Evolutionary conservation across 2,113 vertebrate genomes (phyloP), one percentile per base, ranked within the genome.

Genomic region (Chloropsis hardwickii): DNA sequence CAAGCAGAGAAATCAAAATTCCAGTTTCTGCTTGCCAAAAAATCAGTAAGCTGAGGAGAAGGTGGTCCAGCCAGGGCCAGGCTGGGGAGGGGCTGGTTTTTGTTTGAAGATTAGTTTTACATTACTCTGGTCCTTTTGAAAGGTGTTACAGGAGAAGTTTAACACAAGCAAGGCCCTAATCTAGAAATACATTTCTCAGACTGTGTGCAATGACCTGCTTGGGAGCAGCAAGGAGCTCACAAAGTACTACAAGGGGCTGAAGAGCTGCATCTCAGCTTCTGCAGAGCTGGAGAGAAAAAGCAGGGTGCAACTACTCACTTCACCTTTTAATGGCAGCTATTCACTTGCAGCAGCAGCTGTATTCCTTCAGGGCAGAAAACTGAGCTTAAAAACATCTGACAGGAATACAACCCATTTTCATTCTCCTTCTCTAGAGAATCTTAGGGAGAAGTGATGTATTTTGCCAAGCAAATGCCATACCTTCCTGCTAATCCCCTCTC

Each of bases 291-390:
- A 76, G 31, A 90, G 9, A 11, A 56, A 93, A 67, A 87, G 70
- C 44, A 67, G n/a, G 10, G 37, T 76, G 27, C 44, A 83, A 47
- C 51, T 37, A 35, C 51, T 56, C 61, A 50, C 33, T 81, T 67
- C 57, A 79, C 57, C 65, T 80, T 85, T 85, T 90, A 76, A 85
- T 48, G 57, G 64, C 39, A 84, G 69, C 86, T 91, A 81, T 69
- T 90, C 82, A 69, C 85, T 88, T 57, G 37, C 81, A 95, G 44
- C 61, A 96, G 94, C 90, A 97, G 90, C 84, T 97, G 87, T 85
- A 72, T 65, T 94, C 81, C 92, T 93, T 48, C 92, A 80, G 94
- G 96, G 90, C 65, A 95, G 84, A 92, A 95, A 93, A 82, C 3
- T 76, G 92, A 94, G 81, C 70, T 82, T 93, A 72, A 95, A 90